Evolutionary conservation across 2,888 invertebrate species (phyloP).

Genomic region (Chalcis sispes): DNA sequence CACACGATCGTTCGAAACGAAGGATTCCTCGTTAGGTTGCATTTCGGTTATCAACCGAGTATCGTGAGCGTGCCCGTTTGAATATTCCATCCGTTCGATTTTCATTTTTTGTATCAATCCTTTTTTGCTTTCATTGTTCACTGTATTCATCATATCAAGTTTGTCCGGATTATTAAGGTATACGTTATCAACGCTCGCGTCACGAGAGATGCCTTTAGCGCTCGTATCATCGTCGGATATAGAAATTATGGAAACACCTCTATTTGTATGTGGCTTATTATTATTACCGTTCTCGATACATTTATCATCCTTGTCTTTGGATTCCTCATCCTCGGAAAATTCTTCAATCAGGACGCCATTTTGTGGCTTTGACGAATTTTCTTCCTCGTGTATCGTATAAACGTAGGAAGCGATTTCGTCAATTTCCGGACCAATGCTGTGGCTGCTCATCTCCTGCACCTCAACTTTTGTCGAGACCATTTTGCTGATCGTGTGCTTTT

Average conservation of each 20-base stretch:
- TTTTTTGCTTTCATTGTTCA: constrained; percentile 57
- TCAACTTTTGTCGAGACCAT: constrained; percentile 80
- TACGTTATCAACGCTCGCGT: constrained; percentile 80
- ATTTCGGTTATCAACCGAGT: too few relatives aligned
- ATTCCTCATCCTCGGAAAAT: constrained; percentile 76
- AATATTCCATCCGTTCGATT: constrained; percentile 61
- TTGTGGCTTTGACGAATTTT: constrained; percentile 63
- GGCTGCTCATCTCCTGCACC: constrained; percentile 77
- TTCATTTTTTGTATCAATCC: constrained; percentile 62
- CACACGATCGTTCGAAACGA: too few relatives aligned
- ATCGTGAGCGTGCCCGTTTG: constrained; percentile 70
- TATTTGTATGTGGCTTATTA: constrained; percentile 68
- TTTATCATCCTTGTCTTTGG: constrained; percentile 61
- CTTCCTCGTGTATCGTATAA: constrained; percentile 78
- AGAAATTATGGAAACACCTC: constrained; percentile 82
- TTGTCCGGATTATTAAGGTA: constrained; percentile 58
- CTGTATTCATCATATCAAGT: constrained; percentile 61
- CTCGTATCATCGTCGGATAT: constrained; percentile 82
- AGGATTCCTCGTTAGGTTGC: constrained; percentile 78
- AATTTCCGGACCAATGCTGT: constrained; percentile 77
- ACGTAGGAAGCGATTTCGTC: constrained; percentile 81
- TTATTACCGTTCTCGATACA: constrained; percentile 47
- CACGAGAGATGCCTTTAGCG: constrained; percentile 79
- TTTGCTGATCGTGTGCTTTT: constrained; percentile 82
- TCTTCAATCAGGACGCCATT: constrained; percentile 74